Base-by-base conservation (phyloP, 1,140 invertebrate genomes). In the Eumaeus atala region DNA sequence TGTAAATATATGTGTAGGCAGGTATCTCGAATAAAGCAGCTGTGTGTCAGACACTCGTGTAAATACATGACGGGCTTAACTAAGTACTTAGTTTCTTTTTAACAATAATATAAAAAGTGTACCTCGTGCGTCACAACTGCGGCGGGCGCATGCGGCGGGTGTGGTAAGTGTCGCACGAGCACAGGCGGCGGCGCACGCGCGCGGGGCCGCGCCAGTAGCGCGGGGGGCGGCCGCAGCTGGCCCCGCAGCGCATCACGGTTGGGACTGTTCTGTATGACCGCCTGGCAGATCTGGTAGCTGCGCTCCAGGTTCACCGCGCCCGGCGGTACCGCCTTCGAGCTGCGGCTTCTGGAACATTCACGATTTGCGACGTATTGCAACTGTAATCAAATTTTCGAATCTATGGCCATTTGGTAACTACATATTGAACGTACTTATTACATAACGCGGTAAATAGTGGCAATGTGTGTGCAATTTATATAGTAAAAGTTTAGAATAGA, bases 241-340 rank as follows among this genome's bases (percentile, higher is more conserved):
- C 93, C 93, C 58, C 94, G 92, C n/a, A 96, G 74, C 73, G 96
- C 95, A 76, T 96, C 94, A 16, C 95, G 88, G 83, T 97, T 97
- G 0, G 94, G 95, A 70, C 94, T 96, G 72, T 95, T 97, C 86
- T 97, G 95, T 61, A 98, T 96, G 1, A 97, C 96, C 37, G 95
- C 95, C 84, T 97, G 95, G 84, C 96, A 98, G 67, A 98, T 98
- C 84, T 98, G 96, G 77, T 97, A 96, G 68, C 96, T 98, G 33
- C 97, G 89, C 77, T 97, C 96, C 10, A 98, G 87, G 85, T 98
- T 98, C 7, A 97, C 94, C 17, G 93, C 93, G 4, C 95, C 95
- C 0, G 95, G 94, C 5, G 95, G 95, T 56, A 94, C 91, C 82
- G 94, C 94, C 21, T 89, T 90, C 9, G 89, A 73, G 48, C 74